Evolutionary conservation across 2,797 vertebrate genomes (phyloP).

Genomic region (Gallirallus australis): DNA sequence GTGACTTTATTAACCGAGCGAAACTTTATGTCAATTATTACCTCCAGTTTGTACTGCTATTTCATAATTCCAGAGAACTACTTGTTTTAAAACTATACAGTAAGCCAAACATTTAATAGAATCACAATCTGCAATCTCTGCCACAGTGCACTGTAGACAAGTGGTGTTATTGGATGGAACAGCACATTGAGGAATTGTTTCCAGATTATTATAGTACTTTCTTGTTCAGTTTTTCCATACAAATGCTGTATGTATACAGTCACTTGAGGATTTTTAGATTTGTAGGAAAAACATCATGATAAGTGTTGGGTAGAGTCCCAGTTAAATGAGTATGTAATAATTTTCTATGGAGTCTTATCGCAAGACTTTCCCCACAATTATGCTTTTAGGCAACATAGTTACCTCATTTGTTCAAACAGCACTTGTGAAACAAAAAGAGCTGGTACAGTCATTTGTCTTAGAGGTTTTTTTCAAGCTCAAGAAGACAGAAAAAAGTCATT

Average conservation of each 20-base stretch:
- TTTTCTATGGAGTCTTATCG: background rate
- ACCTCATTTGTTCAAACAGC: background rate
- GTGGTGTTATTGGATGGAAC: constrained; percentile 37
- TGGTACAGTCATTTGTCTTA: background rate
- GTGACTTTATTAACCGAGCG: background rate
- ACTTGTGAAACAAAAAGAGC: background rate
- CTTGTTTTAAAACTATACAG: constrained; percentile 7
- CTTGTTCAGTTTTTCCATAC: constrained; percentile 45
- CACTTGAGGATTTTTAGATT: constrained; percentile 23
- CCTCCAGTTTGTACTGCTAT: background rate
- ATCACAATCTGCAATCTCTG: constrained; percentile 40
- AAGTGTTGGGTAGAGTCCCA: constrained; percentile 12
- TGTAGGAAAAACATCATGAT: constrained; percentile 23
- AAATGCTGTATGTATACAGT: background rate
- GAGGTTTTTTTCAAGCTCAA: background rate
- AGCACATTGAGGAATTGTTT: constrained; percentile 15
- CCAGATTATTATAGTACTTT: constrained; percentile 28
- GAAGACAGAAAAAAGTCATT: background rate
- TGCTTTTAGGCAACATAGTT: background rate
- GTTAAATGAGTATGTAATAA: background rate
- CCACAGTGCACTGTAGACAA: background rate
- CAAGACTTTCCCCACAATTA: background rate
- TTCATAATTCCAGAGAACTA: constrained; percentile 36
- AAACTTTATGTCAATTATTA: background rate
- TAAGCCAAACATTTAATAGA: constrained; percentile 42